Conservation (phyloP, 2,888 invertebrate species). For the Malthinus seriepunctatus region DNA sequence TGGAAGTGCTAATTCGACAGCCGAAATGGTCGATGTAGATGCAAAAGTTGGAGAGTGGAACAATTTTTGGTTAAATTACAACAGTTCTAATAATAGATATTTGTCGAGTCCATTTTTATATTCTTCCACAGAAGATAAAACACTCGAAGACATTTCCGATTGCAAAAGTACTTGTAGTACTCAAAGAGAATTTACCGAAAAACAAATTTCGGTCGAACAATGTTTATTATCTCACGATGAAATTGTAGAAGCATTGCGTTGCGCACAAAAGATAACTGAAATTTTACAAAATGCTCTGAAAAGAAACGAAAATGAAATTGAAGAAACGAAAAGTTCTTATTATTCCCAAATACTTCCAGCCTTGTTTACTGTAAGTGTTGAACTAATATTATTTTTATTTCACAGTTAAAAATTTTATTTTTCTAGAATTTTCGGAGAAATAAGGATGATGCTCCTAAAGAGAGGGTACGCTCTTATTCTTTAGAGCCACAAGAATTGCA, state of each 20-base stretch:
- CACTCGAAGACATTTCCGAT: constrained; percentile 48
- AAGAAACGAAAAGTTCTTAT: constrained; percentile 47
- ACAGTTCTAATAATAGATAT: constrained; percentile 48
- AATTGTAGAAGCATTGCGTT: constrained; percentile 48
- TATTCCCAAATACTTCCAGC: constrained; percentile 42
- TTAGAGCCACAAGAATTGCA: constrained; percentile 45
- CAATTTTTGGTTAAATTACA: constrained; percentile 55
- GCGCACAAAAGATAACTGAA: constrained; percentile 50
- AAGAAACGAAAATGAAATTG: constrained; percentile 44
- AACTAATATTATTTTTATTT: background rate
- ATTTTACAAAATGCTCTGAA: constrained; percentile 50
- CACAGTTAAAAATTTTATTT: background rate
- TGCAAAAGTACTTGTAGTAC: constrained; percentile 50
- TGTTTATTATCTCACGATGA: constrained; percentile 48
- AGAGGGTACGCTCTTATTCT: constrained; percentile 47
- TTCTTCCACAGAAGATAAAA: constrained; percentile 41
- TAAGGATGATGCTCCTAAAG: constrained; percentile 43
- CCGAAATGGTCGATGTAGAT: constrained; percentile 38
- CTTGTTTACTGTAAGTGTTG: constrained; percentile 23
- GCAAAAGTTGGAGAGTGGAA: constrained; percentile 55
- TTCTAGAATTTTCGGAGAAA: constrained; percentile 46
- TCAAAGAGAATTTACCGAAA: constrained; percentile 49
- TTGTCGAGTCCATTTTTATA: constrained; percentile 47
- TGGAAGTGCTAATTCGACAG: constrained; percentile 37
- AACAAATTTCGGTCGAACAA: constrained; percentile 38